Base-by-base conservation (phyloP, 2,888 invertebrate species). In the Cerastoderma edule region DNA sequence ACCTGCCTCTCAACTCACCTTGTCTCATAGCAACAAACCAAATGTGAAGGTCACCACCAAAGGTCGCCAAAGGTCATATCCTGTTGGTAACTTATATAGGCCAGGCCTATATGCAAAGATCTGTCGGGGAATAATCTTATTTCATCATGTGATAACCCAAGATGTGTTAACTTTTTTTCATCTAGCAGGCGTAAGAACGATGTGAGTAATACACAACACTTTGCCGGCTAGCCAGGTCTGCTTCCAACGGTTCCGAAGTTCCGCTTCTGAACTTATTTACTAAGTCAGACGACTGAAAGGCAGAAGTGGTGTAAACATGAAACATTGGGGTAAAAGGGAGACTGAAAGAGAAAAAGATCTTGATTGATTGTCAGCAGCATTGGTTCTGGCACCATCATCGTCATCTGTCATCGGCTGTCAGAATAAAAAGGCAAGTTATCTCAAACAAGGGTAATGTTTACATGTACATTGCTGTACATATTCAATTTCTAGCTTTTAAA, bases 81-180 rank as follows among this genome's bases (percentile, higher is more conserved):
- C 30, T 28, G 50, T 50, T 33, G 28, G 28, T 66, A 10, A 53
- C 33, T 33, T 64, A 35, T 50, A 46, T 13, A 66, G 48, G 33
- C 27, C 60, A 60, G 22, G 22, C 13, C 56, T 56, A 27, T 56
- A 50, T 50, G 13, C 35, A 50, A 50, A 50, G 50, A 50, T n/a
- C 50, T 60, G 60, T 16, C 33, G 30, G n/a, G 60, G 60, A 60
- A 60, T 60, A 60, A 60, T 60, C 60, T 60, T 60, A 60, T 60
- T n/a, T n/a, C n/a, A 39, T 13, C 50, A 50, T 50, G n/a, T 60
- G 39, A 60, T 60, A 35, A 60, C 39, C 39, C 35, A 60, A 60
- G 60, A 33, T 60, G 60, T 60, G 33, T 50, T 4, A 22, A 50
- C 1, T 50, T 50, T 50, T 50, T 39, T 60, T 27, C 39, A 19